Base-by-base conservation (phyloP, 1,140 invertebrate genomes). In the Elysia chlorotica region DNA sequence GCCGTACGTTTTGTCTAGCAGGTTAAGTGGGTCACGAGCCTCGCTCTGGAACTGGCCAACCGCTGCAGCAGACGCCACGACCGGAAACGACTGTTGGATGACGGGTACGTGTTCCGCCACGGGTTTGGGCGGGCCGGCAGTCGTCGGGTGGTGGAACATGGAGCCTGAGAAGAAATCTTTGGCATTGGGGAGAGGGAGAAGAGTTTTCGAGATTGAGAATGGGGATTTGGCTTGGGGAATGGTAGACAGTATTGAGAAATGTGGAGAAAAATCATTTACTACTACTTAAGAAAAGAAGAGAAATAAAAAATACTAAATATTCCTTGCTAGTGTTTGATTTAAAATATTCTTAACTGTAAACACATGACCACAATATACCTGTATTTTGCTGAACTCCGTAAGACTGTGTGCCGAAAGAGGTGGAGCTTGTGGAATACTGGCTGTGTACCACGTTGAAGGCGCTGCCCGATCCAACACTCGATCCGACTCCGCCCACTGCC, bases 371-470 rank as follows among this genome's bases (percentile, higher is more conserved):
- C n/a, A n/a, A n/a, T n/a, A n/a, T n/a, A 76, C 75, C 78, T 74
- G 63, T 35, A 21, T 48, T 73, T 31, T 66, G 74, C 65, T 79
- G 77, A 21, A 71, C 48, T 3, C 63, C 19, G 28, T 67, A 37
- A n/a, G 21, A 19, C 28, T 67, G 59, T 5, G n/a, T n/a, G n/a
- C n/a, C n/a, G n/a, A n/a, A n/a, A n/a, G n/a, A n/a, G n/a, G n/a
- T n/a, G n/a, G n/a, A n/a, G n/a, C n/a, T 70, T 23, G 75, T 77
- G 14, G 56, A 70, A 37, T 35, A 33, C 21, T 36, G 67, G 70
- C 78, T 80, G 56, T 80, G 81, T 19, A 85, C 83, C 25, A 85
- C 78, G 63, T 85, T 84, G 59, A 85, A 85, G 10, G 84, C 84
- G 75, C 82, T 83, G 37, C 79, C 79, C n/a, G 65, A 33, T n/a